Percentiles rank a stretch among this genome's conserved stretches.
phyloP scores from a whole-genome alignment of 2,888 invertebrate genomes.

The Lithosia quadra region DNA sequence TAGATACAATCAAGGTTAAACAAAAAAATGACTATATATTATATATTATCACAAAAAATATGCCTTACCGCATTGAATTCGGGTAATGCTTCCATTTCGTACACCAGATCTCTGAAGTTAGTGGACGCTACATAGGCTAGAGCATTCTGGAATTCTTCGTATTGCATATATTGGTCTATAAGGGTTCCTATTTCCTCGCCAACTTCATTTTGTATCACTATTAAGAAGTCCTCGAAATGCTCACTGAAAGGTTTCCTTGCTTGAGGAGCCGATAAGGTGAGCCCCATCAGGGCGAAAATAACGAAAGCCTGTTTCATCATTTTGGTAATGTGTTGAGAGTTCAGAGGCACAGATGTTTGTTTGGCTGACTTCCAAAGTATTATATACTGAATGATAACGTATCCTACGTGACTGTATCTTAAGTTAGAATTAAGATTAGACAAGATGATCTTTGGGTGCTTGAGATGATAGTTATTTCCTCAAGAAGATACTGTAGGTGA shows the following conservation, averaged over 20 bases:
- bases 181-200: constrained; percentile 56
- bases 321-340: constrained; percentile 36
- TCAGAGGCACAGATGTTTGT: constrained; percentile 35
- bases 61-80: constrained; percentile 73
- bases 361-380: constrained; percentile 14
- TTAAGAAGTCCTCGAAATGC: constrained; percentile 70
- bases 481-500: neutral
- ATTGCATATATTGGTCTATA: constrained; percentile 59
- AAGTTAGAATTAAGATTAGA: constrained; percentile 44
- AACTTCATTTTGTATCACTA: constrained; percentile 61
- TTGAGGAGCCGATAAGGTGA: constrained; percentile 65
- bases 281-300: constrained; percentile 58
- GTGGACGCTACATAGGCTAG: constrained; percentile 62
- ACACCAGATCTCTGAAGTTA: constrained; percentile 67
- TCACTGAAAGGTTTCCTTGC: constrained; percentile 73
- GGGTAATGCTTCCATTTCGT: constrained; percentile 73
- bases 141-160: constrained; percentile 65
- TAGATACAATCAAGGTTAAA: too few species aligned
- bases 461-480: constrained; percentile 14
- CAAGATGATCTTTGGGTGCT: constrained; percentile 26
- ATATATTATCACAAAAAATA: neutral
- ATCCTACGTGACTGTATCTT: constrained; percentile 24
- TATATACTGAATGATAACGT: constrained; percentile 55
- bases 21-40: too few species aligned
- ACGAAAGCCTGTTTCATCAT: constrained; percentile 66